These are phyloP conservation scores for Drosophila paramelanica DNA, from an alignment of 2,888 invertebrate genomes.

Conservation along the genomic window DNA sequence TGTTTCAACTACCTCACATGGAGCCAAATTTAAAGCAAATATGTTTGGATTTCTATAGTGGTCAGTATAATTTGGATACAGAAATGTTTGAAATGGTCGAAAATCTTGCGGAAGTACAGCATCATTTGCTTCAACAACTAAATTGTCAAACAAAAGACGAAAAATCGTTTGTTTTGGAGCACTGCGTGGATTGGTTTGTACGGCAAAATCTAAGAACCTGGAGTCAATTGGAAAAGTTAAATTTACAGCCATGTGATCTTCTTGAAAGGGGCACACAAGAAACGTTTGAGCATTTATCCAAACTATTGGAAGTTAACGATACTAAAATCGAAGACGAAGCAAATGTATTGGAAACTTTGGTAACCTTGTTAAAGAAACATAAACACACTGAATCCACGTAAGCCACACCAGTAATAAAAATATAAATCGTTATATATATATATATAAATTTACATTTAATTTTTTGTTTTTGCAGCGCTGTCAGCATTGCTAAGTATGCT, in stretches of 20 bases:
- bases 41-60: conserved; percentile 39
- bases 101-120: conserved; percentile 15
- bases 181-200: conserved; percentile 59
- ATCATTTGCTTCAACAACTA: conserved; percentile 44
- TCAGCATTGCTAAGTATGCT: conserved; percentile 44
- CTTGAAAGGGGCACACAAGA: conserved; percentile 57
- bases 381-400: conserved; percentile 17
- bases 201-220: conserved; percentile 32
- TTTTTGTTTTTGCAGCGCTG: conserved; percentile 7
- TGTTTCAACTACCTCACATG: conserved; percentile 29
- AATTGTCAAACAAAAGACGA: conserved; percentile 51
- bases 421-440: neutral
- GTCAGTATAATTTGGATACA: conserved; percentile 47
- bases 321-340: conserved; percentile 33
- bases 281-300: conserved; percentile 41
- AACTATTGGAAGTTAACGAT: conserved; percentile 2
- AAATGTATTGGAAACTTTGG: conserved; percentile 43
- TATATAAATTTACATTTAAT: neutral
- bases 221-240: conserved; percentile 38
- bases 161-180: conserved; percentile 50
- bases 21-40: neutral
- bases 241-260: conserved; percentile 49
- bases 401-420: conserved; percentile 13
- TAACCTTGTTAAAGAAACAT: conserved; percentile 16
- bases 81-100: conserved; percentile 5